Conservation (phyloP, 2,888 invertebrate species). For the Tanytarsus gracilentus region DNA sequence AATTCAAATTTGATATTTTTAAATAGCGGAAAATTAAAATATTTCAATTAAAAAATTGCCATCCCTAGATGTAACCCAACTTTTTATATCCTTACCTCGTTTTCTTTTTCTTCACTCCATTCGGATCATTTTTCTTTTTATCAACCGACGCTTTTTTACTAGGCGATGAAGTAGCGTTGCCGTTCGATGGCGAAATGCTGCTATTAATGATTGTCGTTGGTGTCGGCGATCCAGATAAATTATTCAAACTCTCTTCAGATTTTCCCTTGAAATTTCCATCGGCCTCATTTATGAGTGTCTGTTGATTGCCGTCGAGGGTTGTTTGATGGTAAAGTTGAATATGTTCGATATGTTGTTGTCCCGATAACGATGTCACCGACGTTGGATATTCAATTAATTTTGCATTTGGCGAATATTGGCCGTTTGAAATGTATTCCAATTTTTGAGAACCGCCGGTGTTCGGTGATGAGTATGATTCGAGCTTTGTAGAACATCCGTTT, state of each 20-base stretch:
- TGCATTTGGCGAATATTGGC: constrained; percentile 27
- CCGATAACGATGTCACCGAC: constrained; percentile 17
- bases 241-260: constrained; percentile 40
- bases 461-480: constrained; percentile 18
- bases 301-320: constrained; percentile 31
- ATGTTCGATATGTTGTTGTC: constrained; percentile 37
- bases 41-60: too few relatives aligned
- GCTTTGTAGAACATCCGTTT: constrained; percentile 29
- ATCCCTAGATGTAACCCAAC: too few relatives aligned
- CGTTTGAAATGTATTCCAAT: constrained; percentile 30
- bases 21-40: too few relatives aligned
- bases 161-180: constrained; percentile 44
- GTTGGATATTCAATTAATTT: constrained; percentile 30
- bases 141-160: constrained; percentile 62
- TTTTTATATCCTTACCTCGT: constrained; percentile 57
- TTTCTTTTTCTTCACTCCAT: constrained; percentile 85
- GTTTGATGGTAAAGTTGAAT: constrained; percentile 38
- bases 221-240: constrained; percentile 36
- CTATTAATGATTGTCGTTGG: constrained; percentile 43
- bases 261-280: constrained; percentile 38
- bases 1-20: too few relatives aligned
- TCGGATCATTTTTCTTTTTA: constrained; percentile 74
- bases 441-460: constrained; percentile 20
- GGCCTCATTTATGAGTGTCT: constrained; percentile 36
- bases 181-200: constrained; percentile 37